Evolutionary conservation across 2,888 invertebrate species (phyloP).

Genomic region (Chloroclystis v-ata): DNA sequence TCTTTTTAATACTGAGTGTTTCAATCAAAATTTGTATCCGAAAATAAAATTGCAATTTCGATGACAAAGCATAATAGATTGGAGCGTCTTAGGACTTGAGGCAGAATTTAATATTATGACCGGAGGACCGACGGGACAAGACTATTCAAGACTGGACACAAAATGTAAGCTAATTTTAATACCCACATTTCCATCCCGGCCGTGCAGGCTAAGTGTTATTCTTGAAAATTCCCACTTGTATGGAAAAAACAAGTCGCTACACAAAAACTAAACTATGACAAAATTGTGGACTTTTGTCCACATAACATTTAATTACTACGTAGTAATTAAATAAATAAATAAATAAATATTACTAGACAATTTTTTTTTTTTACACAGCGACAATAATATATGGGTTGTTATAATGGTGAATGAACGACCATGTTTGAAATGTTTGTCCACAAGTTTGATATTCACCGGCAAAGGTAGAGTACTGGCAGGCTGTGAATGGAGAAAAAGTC

Average conservation of each 20-base stretch:
- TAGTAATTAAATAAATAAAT: no score
- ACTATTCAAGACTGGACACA: constrained; percentile 1
- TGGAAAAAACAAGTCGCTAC: no score
- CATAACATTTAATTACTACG: no score
- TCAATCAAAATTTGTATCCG: constrained; percentile 40
- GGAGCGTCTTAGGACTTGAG: constrained; percentile 53
- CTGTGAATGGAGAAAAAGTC: constrained; percentile 69
- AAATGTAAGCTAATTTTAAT: neutral
- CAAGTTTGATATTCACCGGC: neutral
- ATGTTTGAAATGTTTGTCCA: constrained; percentile 1
- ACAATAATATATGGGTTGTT: no score
- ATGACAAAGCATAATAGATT: constrained; percentile 62
- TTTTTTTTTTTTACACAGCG: no score
- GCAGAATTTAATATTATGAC: constrained; percentile 68
- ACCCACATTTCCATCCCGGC: no score
- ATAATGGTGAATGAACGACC: no score
- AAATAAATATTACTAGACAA: no score
- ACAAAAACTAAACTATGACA: no score
- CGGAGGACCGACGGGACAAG: constrained; percentile 40
- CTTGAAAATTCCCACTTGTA: no score
- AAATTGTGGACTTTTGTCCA: no score
- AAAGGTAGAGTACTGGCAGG: constrained; percentile 55
- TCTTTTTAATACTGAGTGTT: constrained; percentile 3
- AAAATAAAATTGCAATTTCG: constrained; percentile 59
- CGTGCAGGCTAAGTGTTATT: no score